Conservation (phyloP, 2,888 invertebrate species). For the Microctonus aethiopoides region DNA sequence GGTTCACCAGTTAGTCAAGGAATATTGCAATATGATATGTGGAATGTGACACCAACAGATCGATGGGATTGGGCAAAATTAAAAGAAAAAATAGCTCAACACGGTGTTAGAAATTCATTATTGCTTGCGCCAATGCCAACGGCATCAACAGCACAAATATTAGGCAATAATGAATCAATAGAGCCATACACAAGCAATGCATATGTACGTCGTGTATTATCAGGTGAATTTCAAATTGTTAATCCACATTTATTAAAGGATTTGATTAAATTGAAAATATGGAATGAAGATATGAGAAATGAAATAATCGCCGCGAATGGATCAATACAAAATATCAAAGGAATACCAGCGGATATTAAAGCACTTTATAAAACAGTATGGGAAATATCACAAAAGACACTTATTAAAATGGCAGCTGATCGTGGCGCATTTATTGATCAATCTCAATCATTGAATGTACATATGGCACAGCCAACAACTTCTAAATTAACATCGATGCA, state of each 20-base stretch:
- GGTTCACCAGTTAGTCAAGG: slow-evolving; percentile 74
- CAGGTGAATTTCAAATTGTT: slow-evolving; percentile 73
- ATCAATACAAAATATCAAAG: slow-evolving; percentile 70
- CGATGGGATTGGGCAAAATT: slow-evolving; percentile 71
- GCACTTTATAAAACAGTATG: slow-evolving; percentile 71
- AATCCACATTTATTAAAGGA: slow-evolving; percentile 74
- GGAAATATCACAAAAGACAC: slow-evolving; percentile 72
- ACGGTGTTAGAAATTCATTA: slow-evolving; percentile 73
- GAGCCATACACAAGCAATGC: slow-evolving; percentile 76
- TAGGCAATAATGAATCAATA: slow-evolving; percentile 75
- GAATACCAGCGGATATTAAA: slow-evolving; percentile 69
- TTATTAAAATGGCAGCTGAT: slow-evolving; percentile 73
- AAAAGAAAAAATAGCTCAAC: slow-evolving; percentile 69
- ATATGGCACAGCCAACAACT: slow-evolving; percentile 73
- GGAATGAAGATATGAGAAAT: slow-evolving; percentile 73
- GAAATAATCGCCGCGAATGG: slow-evolving; percentile 71
- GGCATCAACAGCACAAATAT: slow-evolving; percentile 75
- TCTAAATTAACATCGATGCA: slow-evolving; percentile 75
- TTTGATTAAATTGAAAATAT: slow-evolving; percentile 70
- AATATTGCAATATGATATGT: slow-evolving; percentile 95
- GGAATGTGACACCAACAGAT: slow-evolving; percentile 76
- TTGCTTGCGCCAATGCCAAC: slow-evolving; percentile 76
- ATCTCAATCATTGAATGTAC: slow-evolving; percentile 74
- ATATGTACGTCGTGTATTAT: slow-evolving; percentile 72
- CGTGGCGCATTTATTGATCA: slow-evolving; percentile 76